These are phyloP conservation scores for Lottia gigantea DNA, from an alignment of 2,888 invertebrate genomes.

Conservation along the genomic window DNA sequence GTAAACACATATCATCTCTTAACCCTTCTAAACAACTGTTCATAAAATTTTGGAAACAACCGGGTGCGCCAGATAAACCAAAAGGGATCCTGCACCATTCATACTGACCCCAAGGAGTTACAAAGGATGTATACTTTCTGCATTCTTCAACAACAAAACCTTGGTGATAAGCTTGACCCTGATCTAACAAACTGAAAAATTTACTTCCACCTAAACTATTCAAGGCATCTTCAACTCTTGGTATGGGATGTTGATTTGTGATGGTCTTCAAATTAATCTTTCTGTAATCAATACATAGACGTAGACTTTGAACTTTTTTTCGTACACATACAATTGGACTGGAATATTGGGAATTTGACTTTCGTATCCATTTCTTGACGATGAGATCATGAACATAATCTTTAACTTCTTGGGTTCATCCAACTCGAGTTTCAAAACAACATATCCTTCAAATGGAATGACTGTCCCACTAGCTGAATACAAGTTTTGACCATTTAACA, in stretches of 20 bases:
- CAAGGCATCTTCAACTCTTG: slow-evolving; percentile 26
- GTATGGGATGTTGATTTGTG: slow-evolving; percentile 27
- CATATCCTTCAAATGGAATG: no score
- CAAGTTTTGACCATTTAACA: no score
- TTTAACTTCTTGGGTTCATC: slow-evolving; percentile 33
- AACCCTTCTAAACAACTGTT: slow-evolving; percentile 22
- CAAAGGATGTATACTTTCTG: slow-evolving; percentile 29
- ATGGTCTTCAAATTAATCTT: slow-evolving; percentile 24
- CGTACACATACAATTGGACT: slow-evolving; percentile 26
- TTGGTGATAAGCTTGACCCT: slow-evolving; percentile 31
- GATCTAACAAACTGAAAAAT: slow-evolving; percentile 29
- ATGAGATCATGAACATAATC: slow-evolving; percentile 33
- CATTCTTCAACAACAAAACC: slow-evolving; percentile 25
- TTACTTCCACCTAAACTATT: slow-evolving; percentile 24
- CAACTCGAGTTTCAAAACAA: no score
- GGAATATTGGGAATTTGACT: slow-evolving; percentile 27
- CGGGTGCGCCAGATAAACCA: slow-evolving; percentile 28
- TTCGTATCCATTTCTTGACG: slow-evolving; percentile 28
- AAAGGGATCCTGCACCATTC: slow-evolving; percentile 31
- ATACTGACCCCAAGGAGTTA: slow-evolving; percentile 26
- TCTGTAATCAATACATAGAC: slow-evolving; percentile 32
- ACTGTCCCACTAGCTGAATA: no score
- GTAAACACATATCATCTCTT: slow-evolving; percentile 19
- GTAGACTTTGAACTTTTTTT: slow-evolving; percentile 21
- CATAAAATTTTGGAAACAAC: slow-evolving; percentile 28